Evolutionary conservation across 2,113 vertebrate genomes (phyloP), one percentile per base, ranked within the genome.

Genomic region (Theristicus caerulescens): DNA sequence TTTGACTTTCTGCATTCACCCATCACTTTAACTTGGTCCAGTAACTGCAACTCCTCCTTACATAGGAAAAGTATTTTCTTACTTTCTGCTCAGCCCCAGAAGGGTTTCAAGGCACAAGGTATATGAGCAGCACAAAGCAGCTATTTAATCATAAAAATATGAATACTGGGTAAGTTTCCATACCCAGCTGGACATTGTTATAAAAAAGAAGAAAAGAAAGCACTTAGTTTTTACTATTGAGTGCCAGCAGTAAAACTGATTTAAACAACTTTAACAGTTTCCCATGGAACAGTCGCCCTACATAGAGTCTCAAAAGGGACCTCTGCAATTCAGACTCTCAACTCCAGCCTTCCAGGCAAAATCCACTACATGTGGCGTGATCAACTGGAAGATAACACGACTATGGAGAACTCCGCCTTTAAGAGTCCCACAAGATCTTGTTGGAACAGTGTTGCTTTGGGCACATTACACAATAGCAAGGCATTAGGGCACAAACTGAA

Each of bases 61-160:
- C 1, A 2, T 1, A 59, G 11, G 5, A 77, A 54, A 70, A 32
- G 4, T 61, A 64, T 58, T 78, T 59, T 73, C 22, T 55, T 49
- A 31, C 34, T 78, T 84, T 79, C 73, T 83, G 42, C 16, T 85
- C 65, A 80, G 58, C 16, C 52, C 24, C 47, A 78, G 70, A 72
- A 82, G 11, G 3, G 19, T 71, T 96, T 91, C 24, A 51, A 82
- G 59, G n/a, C 52, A 73, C 5, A 40, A 85, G 27, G 65, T 71
- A 74, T 42, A 67, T 2, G 0, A 69, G 52, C 15, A 92, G 74
- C 65, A 88, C 49, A 93, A 88, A 92, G 9, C 29, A 64, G 52
- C 11, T 18, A 65, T 87, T 88, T 90, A 79, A 64, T 59, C 29
- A 84, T n/a, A 64, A 79, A 95, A 92, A 67, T n/a, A 62, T 14